Evolutionary conservation across 2,113 vertebrate genomes (phyloP).

Genomic region (Vimba vimba): DNA sequence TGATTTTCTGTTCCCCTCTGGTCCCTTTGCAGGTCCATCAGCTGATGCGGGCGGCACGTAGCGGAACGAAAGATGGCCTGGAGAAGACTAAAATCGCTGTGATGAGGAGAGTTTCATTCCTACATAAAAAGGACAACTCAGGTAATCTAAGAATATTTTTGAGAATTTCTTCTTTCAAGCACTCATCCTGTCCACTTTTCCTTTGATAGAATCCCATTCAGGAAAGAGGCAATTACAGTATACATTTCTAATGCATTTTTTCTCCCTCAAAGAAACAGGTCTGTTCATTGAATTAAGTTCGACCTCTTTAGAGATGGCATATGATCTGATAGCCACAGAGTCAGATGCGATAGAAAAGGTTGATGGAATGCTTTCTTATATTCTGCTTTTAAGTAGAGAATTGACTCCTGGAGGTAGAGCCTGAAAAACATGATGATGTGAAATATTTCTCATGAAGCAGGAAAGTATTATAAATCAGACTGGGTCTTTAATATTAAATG

Average conservation of each 20-base stretch:
- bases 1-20: slow-evolving; percentile 45
- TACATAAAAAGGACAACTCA: slow-evolving; percentile 85
- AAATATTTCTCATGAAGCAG: slow-evolving; percentile 43
- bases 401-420: slow-evolving; percentile 15
- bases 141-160: slow-evolving; percentile 70
- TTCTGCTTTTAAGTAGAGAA: slow-evolving; percentile 49
- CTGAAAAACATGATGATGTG: slow-evolving; percentile 56
- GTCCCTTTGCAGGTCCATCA: slow-evolving; percentile 85
- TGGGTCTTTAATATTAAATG: slow-evolving; percentile 39
- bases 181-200: neutral
- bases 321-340: neutral
- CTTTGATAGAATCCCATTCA: neutral
- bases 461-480: slow-evolving; percentile 37
- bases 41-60: slow-evolving; percentile 93
- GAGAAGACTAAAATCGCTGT: slow-evolving; percentile 94
- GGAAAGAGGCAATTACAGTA: slow-evolving; percentile 37
- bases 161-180: neutral
- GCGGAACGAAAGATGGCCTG: slow-evolving; percentile 92
- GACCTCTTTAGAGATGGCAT: slow-evolving; percentile 39
- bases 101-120: slow-evolving; percentile 89
- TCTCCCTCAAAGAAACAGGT: neutral
- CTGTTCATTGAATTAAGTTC: slow-evolving; percentile 6
- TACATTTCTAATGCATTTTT: neutral
- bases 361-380: slow-evolving; percentile 43
- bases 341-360: slow-evolving; percentile 25